Conservation (phyloP, 2,797 vertebrate species). For the Rhinichthys osculus region DNA sequence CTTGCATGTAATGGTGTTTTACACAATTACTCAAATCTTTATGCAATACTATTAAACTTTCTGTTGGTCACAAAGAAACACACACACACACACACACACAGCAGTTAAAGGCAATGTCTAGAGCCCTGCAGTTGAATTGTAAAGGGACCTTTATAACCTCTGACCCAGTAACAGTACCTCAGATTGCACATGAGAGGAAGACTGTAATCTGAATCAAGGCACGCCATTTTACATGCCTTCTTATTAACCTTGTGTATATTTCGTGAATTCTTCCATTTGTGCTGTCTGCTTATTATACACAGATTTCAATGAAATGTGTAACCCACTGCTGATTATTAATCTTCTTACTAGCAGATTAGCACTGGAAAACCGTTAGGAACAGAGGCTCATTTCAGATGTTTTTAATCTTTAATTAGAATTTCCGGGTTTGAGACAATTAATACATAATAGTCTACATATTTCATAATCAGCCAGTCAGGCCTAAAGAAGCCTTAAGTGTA, state of each 20-base stretch:
- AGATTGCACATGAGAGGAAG: slow-evolving; percentile 3
- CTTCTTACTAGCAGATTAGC: slow-evolving; percentile 18
- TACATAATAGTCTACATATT: background rate
- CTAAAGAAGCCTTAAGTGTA: background rate
- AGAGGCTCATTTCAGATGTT: background rate
- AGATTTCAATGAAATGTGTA: background rate
- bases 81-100: slow-evolving; percentile 5
- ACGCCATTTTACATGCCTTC: background rate
- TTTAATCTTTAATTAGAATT: background rate
- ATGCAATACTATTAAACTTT: background rate
- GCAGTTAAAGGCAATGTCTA: background rate
- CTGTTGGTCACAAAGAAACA: background rate
- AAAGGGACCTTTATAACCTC: slow-evolving; percentile 4
- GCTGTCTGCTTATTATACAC: background rate
- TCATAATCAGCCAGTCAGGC: background rate
- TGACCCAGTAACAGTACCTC: slow-evolving; percentile 35
- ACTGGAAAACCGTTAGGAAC: background rate
- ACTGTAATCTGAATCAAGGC: background rate
- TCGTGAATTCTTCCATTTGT: background rate
- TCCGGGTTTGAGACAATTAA: background rate
- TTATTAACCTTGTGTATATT: background rate
- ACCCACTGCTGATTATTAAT: slow-evolving; percentile 19
- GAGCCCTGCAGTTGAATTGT: slow-evolving; percentile 33
- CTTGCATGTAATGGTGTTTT: background rate
- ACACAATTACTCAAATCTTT: background rate